Conservation (phyloP, 2,797 vertebrate genomes). For the Diplodus puntazzo region DNA sequence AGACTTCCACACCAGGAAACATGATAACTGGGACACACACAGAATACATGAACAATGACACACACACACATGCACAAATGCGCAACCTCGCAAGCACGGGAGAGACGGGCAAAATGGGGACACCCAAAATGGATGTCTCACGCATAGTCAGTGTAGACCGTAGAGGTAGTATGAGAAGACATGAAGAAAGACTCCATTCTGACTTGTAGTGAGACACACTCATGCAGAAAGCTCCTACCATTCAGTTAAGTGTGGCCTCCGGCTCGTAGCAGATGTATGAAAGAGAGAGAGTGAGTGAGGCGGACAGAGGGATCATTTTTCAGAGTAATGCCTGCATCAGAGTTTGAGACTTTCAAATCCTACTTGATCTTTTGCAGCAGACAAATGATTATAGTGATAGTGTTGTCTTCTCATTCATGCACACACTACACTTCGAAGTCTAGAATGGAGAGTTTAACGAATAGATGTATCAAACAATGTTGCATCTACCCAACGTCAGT, state of each 20-base stretch:
- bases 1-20: slow-evolving; percentile 39
- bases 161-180: slow-evolving; percentile 54
- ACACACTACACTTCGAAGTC: background rate
- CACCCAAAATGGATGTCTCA: slow-evolving; percentile 49
- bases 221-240: slow-evolving; percentile 53
- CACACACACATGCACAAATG: slow-evolving; percentile 14
- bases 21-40: slow-evolving; percentile 57
- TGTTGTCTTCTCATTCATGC: background rate
- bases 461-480: background rate
- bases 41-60: slow-evolving; percentile 41
- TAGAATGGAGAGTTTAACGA: background rate
- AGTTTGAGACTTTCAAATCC: background rate
- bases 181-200: slow-evolving; percentile 63
- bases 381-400: background rate
- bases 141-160: slow-evolving; percentile 40
- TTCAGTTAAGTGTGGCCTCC: slow-evolving; percentile 69
- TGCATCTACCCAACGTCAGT: too few relatives aligned
- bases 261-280: slow-evolving; percentile 26
- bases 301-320: slow-evolving; percentile 10
- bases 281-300: slow-evolving; percentile 16
- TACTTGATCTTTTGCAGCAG: background rate
- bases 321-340: background rate
- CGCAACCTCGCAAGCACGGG: slow-evolving; percentile 23
- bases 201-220: slow-evolving; percentile 51
- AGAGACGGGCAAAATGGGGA: slow-evolving; percentile 64